Conservation (phyloP, 2,113 vertebrate genomes). For the Hipposideros armiger region DNA sequence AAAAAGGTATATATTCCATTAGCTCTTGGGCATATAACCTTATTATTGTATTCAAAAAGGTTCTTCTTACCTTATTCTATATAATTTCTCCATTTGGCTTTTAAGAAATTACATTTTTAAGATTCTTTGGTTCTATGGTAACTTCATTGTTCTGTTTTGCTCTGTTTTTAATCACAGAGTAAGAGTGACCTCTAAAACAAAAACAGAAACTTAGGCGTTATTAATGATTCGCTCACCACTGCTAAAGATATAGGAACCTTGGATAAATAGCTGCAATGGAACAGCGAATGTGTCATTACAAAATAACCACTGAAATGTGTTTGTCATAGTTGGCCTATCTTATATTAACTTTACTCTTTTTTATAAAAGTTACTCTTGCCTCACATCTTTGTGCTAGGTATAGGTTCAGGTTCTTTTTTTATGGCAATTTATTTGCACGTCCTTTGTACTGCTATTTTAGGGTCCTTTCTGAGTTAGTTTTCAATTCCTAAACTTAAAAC, state of each 20-base stretch:
- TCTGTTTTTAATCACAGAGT: conserved; percentile 16
- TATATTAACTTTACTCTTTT: conserved; percentile 25
- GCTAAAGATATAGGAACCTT: not conserved
- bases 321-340: not conserved
- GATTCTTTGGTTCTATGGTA: not conserved
- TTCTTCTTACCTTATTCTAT: not conserved
- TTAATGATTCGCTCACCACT: conserved; percentile 2
- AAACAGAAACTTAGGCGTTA: not conserved
- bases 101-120: conserved; percentile 5
- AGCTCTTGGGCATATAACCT: not conserved
- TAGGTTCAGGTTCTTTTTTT: not conserved
- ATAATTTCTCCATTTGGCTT: not conserved
- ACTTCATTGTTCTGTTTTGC: not conserved
- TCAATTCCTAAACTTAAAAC: conserved; percentile 36
- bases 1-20: not conserved
- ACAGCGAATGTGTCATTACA: not conserved
- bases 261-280: not conserved
- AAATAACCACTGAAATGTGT: not conserved
- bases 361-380: not conserved
- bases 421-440: not conserved
- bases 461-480: not conserved
- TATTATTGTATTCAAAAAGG: not conserved
- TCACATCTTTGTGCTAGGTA: not conserved
- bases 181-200: not conserved
- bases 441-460: not conserved